Evolutionary conservation across 2,888 invertebrate species (phyloP).

Genomic region (Lordiphosa andalusiaca): DNA sequence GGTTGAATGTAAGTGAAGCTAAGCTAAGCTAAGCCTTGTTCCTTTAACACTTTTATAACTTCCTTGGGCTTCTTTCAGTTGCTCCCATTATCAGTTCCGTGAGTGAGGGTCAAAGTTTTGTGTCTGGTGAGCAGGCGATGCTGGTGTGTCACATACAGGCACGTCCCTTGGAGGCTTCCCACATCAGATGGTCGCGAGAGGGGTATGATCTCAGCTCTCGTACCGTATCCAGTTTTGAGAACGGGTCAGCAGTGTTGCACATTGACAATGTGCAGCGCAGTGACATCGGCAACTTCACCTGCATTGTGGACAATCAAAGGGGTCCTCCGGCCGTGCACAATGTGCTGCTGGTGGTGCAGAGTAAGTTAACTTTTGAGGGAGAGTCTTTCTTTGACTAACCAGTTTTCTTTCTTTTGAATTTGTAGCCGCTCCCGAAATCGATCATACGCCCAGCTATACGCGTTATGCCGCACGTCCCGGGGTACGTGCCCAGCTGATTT

Average conservation of each 20-base stretch:
- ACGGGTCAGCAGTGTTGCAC: slow-evolving; percentile 73
- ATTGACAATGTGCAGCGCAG: slow-evolving; percentile 76
- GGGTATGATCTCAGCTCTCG: slow-evolving; percentile 75
- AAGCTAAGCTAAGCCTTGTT: neutral
- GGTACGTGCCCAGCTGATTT: slow-evolving; percentile 71
- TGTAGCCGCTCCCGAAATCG: slow-evolving; percentile 76
- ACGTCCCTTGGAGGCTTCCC: slow-evolving; percentile 71
- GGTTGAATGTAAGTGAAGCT: slow-evolving; percentile 76
- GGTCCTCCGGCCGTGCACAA: slow-evolving; percentile 67
- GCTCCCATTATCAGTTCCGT: slow-evolving; percentile 73
- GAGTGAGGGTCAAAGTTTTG: slow-evolving; percentile 75
- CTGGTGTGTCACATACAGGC: slow-evolving; percentile 75
- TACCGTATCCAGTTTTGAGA: slow-evolving; percentile 72
- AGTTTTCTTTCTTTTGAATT: neutral
- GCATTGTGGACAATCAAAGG: slow-evolving; percentile 76
- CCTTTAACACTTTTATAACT: neutral
- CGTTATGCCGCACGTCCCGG: slow-evolving; percentile 76
- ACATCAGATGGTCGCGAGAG: slow-evolving; percentile 75
- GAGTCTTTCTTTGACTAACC: neutral
- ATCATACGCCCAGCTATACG: slow-evolving; percentile 69
- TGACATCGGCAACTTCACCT: slow-evolving; percentile 78
- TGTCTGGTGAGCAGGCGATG: slow-evolving; percentile 74
- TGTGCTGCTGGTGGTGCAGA: slow-evolving; percentile 76
- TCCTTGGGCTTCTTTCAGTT: slow-evolving; percentile 44
- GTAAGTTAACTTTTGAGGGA: slow-evolving; percentile 53